Base-by-base conservation (phyloP, 64 coral and sea anemone species). In the Actinia tenebrosa region DNA sequence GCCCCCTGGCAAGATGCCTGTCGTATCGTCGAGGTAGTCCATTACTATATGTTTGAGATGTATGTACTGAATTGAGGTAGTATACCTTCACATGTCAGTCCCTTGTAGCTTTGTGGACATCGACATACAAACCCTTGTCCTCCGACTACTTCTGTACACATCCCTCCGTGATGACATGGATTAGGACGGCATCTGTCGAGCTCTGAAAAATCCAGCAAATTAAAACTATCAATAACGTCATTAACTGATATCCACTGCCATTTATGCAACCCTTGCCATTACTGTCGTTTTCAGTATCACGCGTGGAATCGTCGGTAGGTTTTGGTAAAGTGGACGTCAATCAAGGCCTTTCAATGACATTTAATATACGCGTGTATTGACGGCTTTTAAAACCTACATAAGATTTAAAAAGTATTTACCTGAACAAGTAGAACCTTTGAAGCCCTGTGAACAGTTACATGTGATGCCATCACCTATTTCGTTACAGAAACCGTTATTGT, bases 391-490 rank as follows among this genome's bases (percentile, higher is more conserved):
- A 50, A 50, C 2, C 47, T 4, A 50, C 7, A 50, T 50, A 50
- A 8, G 47, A 50, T 50, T 50, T 5, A 8, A 50, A 50, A 50
- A 50, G 47, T 50, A 50, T 50, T 50, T 50, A 99, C 97, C 97
- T 78, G 85, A 79, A 58, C 97, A 99, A 26, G 91, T 94, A 0
- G 91, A 81, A 81, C 97, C 97, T 84, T 94, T 99, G 64, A 82
- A 99, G 18, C 93, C 93, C 19, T 89, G 80, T 5, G 93, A 81
- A 77, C 97, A 99, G 83, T 99, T 95, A 45, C 97, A 99, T 8
- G 87, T 87, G 26, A 95, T 95, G 1, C 97, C 97, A 22, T 87
- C 93, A 61, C 86, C 89, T 14, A 89, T 91, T 58, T 99, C 93
- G 7, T 84, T 77, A 72, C 97, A 99, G 16, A 88, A 46, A 10